phyloP scores from a whole-genome alignment of 2,113 vertebrate species.

The Peucedramus taeniatus region DNA sequence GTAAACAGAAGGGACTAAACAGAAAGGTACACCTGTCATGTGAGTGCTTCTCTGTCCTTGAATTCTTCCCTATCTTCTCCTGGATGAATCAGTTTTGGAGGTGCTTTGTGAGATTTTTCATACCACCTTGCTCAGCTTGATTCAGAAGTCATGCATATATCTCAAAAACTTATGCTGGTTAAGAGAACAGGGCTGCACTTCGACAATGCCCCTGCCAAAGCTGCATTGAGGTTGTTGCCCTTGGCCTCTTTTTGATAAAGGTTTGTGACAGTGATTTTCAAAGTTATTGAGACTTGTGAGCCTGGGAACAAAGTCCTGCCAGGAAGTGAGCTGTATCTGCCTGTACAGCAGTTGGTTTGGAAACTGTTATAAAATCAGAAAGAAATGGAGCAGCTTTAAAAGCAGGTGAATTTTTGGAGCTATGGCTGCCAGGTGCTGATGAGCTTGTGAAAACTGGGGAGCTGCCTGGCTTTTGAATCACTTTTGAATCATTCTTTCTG shows the following conservation, averaged over 20 bases:
- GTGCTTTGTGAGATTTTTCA: background rate
- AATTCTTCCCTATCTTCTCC: fast-evolving
- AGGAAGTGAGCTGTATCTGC: background rate
- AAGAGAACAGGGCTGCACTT: background rate
- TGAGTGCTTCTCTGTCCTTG: background rate
- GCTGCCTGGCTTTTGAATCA: background rate
- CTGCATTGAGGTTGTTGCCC: background rate
- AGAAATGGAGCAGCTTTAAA: background rate
- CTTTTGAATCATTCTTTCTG: background rate
- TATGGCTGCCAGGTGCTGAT: background rate
- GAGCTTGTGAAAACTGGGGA: background rate
- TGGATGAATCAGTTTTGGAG: background rate
- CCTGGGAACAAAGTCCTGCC: background rate
- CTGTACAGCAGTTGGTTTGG: background rate
- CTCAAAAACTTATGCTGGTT: background rate
- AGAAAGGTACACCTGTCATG: background rate
- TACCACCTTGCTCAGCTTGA: background rate
- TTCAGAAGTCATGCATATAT: background rate
- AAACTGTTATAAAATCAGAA: background rate
- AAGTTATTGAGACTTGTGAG: background rate
- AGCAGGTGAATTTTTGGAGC: background rate
- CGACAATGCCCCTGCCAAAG: fast-evolving
- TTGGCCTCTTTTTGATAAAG: background rate
- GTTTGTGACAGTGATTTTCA: background rate
- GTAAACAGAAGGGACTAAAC: background rate